Percentiles rank a stretch among this genome's conserved stretches.
Conservation (phyloP, 1,140 invertebrate genomes). For the Drosophila insularis region DNA sequence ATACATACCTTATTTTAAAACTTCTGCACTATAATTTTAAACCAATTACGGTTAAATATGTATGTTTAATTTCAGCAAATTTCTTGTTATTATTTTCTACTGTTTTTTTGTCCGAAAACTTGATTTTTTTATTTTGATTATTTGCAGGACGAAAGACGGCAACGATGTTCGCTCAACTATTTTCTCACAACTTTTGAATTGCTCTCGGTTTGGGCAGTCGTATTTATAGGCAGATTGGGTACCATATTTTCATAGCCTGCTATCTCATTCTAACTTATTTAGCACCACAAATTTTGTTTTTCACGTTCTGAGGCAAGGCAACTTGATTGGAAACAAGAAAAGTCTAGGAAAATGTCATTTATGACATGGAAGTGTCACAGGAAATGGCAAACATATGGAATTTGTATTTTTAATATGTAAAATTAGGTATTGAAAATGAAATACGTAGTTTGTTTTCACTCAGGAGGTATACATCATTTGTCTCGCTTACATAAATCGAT, state of each 20-base stretch:
- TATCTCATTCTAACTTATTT: slow-evolving; percentile 19
- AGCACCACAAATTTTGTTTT: neutral
- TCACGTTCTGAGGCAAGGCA: neutral
- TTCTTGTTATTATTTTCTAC: slow-evolving; percentile 30
- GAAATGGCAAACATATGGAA: neutral
- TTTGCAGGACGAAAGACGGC: neutral
- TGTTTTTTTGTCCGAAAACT: slow-evolving; percentile 45
- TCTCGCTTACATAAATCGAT: slow-evolving; percentile 39
- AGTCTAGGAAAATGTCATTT: neutral
- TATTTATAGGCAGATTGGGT: slow-evolving; percentile 38
- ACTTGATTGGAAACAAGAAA: neutral
- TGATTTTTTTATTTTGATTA: slow-evolving; percentile 12
- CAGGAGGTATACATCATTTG: neutral
- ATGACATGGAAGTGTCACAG: neutral
- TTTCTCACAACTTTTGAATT: slow-evolving; percentile 28
- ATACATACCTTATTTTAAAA: slow-evolving; percentile 39
- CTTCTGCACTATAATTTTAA: slow-evolving; percentile 8
- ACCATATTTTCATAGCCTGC: neutral
- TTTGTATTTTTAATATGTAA: neutral
- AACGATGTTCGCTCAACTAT: slow-evolving; percentile 25
- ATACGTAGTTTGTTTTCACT: slow-evolving; percentile 36
- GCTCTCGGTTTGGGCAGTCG: neutral
- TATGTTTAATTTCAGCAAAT: neutral
- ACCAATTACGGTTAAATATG: slow-evolving; percentile 5
- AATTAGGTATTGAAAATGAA: slow-evolving; percentile 31